Evolutionary conservation across 92 coral and sea anemone species (phyloP).

Genomic region (Epizoanthus ramosus): DNA sequence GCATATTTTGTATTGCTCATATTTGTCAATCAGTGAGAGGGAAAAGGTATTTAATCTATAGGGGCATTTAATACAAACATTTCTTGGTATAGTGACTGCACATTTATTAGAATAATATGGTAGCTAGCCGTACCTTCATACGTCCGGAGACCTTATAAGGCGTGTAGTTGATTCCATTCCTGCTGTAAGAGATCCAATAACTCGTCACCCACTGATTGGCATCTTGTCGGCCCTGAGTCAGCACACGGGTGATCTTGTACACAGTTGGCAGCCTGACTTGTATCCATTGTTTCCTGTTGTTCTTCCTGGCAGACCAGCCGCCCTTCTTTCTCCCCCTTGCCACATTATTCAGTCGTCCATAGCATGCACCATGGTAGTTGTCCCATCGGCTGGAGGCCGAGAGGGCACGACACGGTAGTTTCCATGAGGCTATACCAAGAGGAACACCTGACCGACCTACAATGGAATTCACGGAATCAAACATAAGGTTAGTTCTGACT

Average conservation of each 20-base stretch:
- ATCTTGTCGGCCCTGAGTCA: conserved; percentile 66
- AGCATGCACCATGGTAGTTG: conserved; percentile 70
- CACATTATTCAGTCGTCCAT: conserved; percentile 65
- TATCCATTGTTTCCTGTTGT: conserved; percentile 73
- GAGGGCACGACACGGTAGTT: conserved; percentile 50
- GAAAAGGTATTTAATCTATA: background rate
- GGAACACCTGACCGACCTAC: conserved; percentile 37
- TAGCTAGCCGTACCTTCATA: conserved; percentile 52
- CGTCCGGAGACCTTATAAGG: conserved; percentile 65
- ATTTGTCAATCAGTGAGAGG: too few species aligned
- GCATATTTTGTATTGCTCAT: too few species aligned
- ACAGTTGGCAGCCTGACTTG: conserved; percentile 53
- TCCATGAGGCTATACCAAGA: conserved; percentile 47
- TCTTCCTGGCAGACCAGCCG: conserved; percentile 79
- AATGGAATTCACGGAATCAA: background rate
- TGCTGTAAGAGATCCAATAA: conserved; percentile 59
- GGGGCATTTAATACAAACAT: background rate
- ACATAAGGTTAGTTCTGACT: background rate
- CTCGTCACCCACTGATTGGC: conserved; percentile 65
- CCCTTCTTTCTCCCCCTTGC: conserved; percentile 67
- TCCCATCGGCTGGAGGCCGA: conserved; percentile 75
- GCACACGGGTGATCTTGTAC: conserved; percentile 45
- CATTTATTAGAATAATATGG: background rate
- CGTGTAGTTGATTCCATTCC: conserved; percentile 61
- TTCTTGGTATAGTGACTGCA: too few species aligned